These are phyloP conservation scores for Panorpa germanica DNA, from an alignment of 2,888 invertebrate species.

Conservation along the genomic window DNA sequence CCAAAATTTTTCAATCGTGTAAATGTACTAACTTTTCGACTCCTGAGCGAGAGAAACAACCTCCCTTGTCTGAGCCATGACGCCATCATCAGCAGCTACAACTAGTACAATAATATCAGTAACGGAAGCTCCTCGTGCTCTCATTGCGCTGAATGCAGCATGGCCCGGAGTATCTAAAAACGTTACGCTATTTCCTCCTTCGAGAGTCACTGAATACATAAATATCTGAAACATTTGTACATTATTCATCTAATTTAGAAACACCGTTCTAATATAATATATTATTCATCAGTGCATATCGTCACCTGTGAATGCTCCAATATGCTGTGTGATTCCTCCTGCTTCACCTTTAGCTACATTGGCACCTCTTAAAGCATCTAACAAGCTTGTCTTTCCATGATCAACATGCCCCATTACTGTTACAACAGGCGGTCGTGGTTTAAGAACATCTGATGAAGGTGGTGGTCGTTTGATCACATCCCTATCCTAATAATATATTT, in stretches of 20 bases:
- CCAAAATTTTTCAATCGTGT: conserved; percentile 3
- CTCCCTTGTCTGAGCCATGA: conserved; percentile 94
- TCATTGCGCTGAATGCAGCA: conserved; percentile 90
- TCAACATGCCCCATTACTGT: conserved; percentile 99
- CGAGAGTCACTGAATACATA: conserved; percentile 32
- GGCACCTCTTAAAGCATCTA: conserved; percentile 74
- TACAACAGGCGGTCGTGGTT: conserved; percentile 76
- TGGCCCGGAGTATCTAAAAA: conserved; percentile 99
- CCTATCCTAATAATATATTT: conserved; percentile 21
- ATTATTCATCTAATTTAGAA: too few species aligned
- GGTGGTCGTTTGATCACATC: conserved; percentile 42
- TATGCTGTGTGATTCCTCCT: conserved; percentile 98
- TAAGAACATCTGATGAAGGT: conserved; percentile 39
- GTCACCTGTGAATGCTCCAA: conserved; percentile 84
- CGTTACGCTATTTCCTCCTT: conserved; percentile 62
- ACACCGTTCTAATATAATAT: too few species aligned
- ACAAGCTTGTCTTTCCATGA: conserved; percentile 94
- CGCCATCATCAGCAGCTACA: conserved; percentile 97
- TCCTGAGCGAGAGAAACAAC: conserved; percentile 72
- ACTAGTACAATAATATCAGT: conserved; percentile 93
- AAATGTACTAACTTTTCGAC: conserved; percentile 49
- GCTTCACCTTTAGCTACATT: conserved; percentile 82
- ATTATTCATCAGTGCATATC: conserved; percentile 3
- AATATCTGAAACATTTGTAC: background rate
- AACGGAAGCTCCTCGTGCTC: conserved; percentile 78